These are phyloP conservation scores for Phortica variegata DNA, from an alignment of 1,140 invertebrate genomes.

Conservation along the genomic window DNA sequence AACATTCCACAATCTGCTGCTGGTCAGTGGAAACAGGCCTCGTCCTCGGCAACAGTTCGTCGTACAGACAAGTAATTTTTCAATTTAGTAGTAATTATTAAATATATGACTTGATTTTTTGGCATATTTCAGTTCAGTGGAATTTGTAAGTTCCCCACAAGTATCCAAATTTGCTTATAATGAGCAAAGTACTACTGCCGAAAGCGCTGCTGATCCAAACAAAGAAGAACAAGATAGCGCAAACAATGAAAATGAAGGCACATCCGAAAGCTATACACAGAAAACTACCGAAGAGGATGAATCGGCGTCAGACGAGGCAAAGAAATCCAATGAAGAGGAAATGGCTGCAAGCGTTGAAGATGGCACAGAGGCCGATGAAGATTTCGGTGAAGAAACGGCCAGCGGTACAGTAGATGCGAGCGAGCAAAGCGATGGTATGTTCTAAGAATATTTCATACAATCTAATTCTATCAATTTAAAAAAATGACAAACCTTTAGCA, in stretches of 20 bases:
- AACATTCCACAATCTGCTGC: constrained; percentile 18
- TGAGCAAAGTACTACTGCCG: constrained; percentile 30
- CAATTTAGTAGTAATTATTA: too few species aligned
- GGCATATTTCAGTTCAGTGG: constrained; percentile 67
- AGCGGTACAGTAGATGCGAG: constrained; percentile 20
- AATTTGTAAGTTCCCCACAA: constrained; percentile 88
- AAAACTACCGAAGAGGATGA: constrained; percentile 10
- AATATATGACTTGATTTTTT: background rate
- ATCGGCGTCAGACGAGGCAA: constrained; percentile 4
- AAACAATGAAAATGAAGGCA: background rate
- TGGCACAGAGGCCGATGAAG: constrained; percentile 39
- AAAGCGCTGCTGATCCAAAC: constrained; percentile 21
- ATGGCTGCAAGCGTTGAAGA: constrained; percentile 24
- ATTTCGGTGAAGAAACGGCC: constrained; percentile 38
- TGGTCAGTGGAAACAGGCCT: constrained; percentile 39
- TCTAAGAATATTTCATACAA: too few species aligned
- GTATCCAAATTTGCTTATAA: constrained; percentile 43
- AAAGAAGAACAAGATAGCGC: constrained; percentile 11
- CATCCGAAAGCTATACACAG: background rate
- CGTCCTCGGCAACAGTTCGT: constrained; percentile 64
- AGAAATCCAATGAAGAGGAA: constrained; percentile 22
- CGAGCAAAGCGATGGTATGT: constrained; percentile 4
- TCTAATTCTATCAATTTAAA: too few species aligned
- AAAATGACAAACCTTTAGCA: constrained; percentile 19
- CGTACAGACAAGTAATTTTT: constrained; percentile 71